Evolutionary conservation across 1,140 invertebrate genomes (phyloP).

Genomic region (Ceratina calcarata): DNA sequence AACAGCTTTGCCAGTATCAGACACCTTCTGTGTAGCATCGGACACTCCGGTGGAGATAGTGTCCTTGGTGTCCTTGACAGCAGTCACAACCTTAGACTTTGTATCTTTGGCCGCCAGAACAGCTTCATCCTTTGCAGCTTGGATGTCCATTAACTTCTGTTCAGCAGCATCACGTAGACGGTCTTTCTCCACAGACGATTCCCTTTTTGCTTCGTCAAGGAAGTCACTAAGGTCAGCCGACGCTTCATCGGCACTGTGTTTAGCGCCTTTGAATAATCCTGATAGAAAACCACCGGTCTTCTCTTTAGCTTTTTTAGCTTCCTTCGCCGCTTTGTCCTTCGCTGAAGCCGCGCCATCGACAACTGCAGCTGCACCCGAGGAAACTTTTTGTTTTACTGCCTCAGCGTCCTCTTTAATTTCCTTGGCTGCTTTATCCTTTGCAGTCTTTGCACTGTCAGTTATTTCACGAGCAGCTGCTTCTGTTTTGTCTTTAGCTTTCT

Average conservation of each 20-base stretch:
- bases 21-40: background rate
- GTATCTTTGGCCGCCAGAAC: constrained; percentile 9
- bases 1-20: constrained; percentile 14
- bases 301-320: constrained; percentile 55
- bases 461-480: constrained; percentile 15
- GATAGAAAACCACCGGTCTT: constrained; percentile 60
- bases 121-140: constrained; percentile 30
- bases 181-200: constrained; percentile 60
- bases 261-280: constrained; percentile 61
- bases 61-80: constrained; percentile 40
- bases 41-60: constrained; percentile 21
- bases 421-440: constrained; percentile 35
- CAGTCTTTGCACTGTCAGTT: constrained; percentile 32
- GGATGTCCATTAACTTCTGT: constrained; percentile 9
- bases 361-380: background rate
- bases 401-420: constrained; percentile 36
- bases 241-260: constrained; percentile 71
- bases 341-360: constrained; percentile 15
- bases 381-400: constrained; percentile 23
- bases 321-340: constrained; percentile 52
- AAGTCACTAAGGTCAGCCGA: constrained; percentile 73
- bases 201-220: constrained; percentile 66
- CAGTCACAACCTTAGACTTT: constrained; percentile 15
- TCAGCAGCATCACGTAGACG: constrained; percentile 37
- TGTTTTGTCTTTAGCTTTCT: constrained; percentile 7